Conservation (phyloP, 2,797 vertebrate species). For the Glossophaga mutica region DNA sequence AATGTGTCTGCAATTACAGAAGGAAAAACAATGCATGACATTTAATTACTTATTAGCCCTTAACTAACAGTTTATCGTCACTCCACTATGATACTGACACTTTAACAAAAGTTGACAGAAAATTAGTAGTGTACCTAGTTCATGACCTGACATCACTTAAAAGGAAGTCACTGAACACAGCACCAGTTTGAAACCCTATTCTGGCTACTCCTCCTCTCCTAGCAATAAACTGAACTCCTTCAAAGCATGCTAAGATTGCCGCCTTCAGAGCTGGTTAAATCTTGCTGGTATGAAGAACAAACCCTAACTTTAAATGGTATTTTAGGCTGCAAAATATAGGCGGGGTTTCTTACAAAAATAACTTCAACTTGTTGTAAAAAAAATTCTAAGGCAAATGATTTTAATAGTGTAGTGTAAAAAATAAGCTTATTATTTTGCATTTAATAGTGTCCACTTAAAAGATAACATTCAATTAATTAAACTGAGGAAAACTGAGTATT, state of each 20-base stretch:
- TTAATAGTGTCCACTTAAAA: conserved; percentile 80
- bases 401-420: conserved; percentile 69
- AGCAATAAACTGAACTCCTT: conserved; percentile 17
- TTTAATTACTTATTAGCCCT: conserved; percentile 38
- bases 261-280: neutral
- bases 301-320: conserved; percentile 12
- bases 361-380: conserved; percentile 55
- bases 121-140: conserved; percentile 35
- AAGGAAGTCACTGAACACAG: conserved; percentile 50
- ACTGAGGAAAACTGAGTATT: conserved; percentile 71
- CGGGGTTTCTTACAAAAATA: conserved; percentile 67
- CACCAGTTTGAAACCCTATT: conserved; percentile 52
- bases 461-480: conserved; percentile 73
- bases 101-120: conserved; percentile 9
- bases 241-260: neutral
- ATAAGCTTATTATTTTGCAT: conserved; percentile 66
- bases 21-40: conserved; percentile 28
- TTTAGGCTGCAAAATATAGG: conserved; percentile 52
- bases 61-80: conserved; percentile 36
- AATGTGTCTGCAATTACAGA: neutral
- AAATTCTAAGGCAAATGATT: conserved; percentile 69
- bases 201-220: conserved; percentile 20
- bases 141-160: conserved; percentile 8
- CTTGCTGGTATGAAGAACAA: conserved; percentile 39
- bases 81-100: conserved; percentile 15